Conservation (phyloP, 2,797 vertebrate species). For the Mastacembelus armatus region DNA sequence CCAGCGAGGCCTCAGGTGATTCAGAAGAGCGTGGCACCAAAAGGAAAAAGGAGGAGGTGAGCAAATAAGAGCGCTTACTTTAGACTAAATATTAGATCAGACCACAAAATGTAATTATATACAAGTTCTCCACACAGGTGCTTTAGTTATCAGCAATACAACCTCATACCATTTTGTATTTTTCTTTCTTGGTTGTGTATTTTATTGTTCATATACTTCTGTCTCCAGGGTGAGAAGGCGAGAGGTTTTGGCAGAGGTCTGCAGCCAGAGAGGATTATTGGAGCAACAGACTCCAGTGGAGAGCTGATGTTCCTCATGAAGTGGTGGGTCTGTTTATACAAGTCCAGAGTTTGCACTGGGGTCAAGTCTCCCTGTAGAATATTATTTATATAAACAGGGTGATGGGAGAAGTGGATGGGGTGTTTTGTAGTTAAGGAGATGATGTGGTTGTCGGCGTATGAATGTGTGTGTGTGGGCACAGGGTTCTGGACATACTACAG, state of each 20-base stretch:
- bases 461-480: too few species aligned
- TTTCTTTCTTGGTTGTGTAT: background rate
- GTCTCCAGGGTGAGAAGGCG: conserved; percentile 91
- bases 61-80: background rate
- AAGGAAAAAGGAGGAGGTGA: conserved; percentile 97
- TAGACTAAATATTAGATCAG: background rate
- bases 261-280: conserved; percentile 96
- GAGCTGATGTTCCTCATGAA: conserved; percentile 99
- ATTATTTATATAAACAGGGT: too few species aligned
- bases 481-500: too few species aligned
- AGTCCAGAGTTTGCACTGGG: too few species aligned
- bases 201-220: background rate
- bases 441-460: too few species aligned
- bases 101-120: background rate
- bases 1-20: conserved; percentile 83
- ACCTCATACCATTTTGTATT: too few species aligned
- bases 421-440: too few species aligned
- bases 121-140: background rate
- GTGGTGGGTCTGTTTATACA: conserved; percentile 85
- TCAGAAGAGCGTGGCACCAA: conserved; percentile 92
- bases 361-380: too few species aligned
- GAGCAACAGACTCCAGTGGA: conserved; percentile 96
- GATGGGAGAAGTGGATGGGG: too few species aligned
- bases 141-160: background rate
- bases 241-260: conserved; percentile 93